Base-by-base conservation (phyloP, 1,140 invertebrate species). In the Vanessa atalanta region DNA sequence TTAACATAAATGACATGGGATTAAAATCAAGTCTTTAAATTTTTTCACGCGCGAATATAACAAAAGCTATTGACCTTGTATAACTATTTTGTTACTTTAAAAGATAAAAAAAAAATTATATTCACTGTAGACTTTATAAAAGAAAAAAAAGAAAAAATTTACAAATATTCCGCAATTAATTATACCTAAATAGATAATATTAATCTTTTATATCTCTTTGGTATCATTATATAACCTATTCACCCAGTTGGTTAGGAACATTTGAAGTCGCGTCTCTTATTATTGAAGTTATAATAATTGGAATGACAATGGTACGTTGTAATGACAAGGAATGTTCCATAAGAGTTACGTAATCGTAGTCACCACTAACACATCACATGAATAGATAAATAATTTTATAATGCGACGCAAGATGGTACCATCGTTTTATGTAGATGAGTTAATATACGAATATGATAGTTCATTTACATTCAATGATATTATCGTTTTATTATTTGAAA, bases 301-400 rank as follows among this genome's bases (percentile, higher is more conserved):
- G 13, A 60, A 60, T 26, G 26, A 60, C 55, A 60, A 60, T 60
- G 23, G 55, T 26, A 26, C 12, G 55, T 53, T 53, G n/a, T 53
- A n/a, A 16, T 60, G 15, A 26, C 20, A 26, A 60, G 23, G 55
- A 60, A 12, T 50, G 14, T 60, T 60, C 31, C 23, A 60, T 26
- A 60, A 60, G 4, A 13, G 20, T 60, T 60, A 60, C 23, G 23
- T 60, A 26, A 60, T 60, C 55, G 12, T 13, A 60, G 23, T 0
- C 23, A 60, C 23, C 15, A 20, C 16, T 16, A 20, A 12, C 23
- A 23, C 53, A 60, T 60, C 55, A 26, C 20, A 31, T 60, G 55
- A 60, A 60, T 60, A n/a, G 55, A 60, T 60, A 51, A 51, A 15
- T 51, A 60, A 26, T 60, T 20, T 26, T 60, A 60, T 60, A 60